phyloP scores from a whole-genome alignment of 2,797 vertebrate species.

The Eidolon dupreanum region DNA sequence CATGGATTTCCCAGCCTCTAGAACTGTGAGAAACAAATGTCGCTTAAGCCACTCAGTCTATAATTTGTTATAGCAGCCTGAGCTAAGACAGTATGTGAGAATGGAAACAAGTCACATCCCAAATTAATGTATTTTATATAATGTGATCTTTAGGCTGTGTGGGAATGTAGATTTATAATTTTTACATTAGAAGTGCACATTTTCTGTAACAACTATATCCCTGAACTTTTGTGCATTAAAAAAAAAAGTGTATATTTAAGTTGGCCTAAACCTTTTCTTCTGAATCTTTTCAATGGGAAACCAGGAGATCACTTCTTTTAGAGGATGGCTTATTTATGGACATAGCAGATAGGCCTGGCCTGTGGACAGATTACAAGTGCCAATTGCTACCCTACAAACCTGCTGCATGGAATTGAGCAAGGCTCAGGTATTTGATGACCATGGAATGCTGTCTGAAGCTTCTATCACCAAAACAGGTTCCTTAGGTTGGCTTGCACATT shows the following conservation, averaged over 20 bases:
- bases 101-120: not conserved
- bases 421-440: not conserved
- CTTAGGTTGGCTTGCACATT: not conserved
- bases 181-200: not conserved
- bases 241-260: not conserved
- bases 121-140: not conserved
- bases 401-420: not conserved
- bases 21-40: not conserved
- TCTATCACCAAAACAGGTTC: not conserved
- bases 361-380: not conserved
- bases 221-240: not conserved
- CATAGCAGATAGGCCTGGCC: not conserved
- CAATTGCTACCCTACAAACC: not conserved
- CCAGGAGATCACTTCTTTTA: not conserved
- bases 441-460: not conserved
- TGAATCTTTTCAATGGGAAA: not conserved
- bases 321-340: not conserved
- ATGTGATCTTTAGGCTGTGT: not conserved
- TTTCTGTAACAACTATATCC: not conserved
- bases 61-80: not conserved
- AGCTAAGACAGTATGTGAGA: not conserved
- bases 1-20: not conserved
- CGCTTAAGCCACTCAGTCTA: not conserved
- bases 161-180: not conserved
- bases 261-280: not conserved